Evolutionary conservation across 2,797 vertebrate genomes (phyloP).

Genomic region (Anguilla obscura): DNA sequence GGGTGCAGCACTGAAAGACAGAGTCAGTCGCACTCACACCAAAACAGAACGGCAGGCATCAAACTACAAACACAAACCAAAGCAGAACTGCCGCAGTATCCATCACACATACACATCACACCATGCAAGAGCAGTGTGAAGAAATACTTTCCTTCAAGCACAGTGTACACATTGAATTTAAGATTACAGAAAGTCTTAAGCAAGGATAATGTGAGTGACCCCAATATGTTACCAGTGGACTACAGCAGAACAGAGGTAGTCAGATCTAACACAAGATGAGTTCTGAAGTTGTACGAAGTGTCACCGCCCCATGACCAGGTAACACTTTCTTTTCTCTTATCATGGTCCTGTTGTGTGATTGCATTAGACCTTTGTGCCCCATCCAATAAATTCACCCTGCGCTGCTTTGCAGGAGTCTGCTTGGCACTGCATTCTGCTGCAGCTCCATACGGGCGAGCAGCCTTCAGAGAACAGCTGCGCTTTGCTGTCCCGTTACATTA

Average conservation of each 20-base stretch:
- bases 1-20: slow-evolving; percentile 86
- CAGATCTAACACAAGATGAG: not conserved
- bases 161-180: not conserved
- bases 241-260: not conserved
- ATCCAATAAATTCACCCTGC: not conserved
- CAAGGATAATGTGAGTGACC: not conserved
- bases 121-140: not conserved
- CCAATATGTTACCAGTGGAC: not conserved
- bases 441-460: not conserved
- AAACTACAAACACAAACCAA: not conserved
- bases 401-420: not conserved
- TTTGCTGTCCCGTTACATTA: not conserved
- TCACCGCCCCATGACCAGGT: not conserved
- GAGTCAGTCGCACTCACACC: not conserved
- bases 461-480: not conserved
- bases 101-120: not conserved
- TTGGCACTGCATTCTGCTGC: not conserved
- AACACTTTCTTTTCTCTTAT: not conserved
- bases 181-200: not conserved
- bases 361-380: not conserved
- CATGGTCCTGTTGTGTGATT: not conserved
- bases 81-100: not conserved
- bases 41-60: not conserved
- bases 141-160: not conserved
- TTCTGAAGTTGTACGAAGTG: not conserved